These are phyloP conservation scores for Balaeniceps rex DNA, from an alignment of 2,113 vertebrate species.

Conservation along the genomic window DNA sequence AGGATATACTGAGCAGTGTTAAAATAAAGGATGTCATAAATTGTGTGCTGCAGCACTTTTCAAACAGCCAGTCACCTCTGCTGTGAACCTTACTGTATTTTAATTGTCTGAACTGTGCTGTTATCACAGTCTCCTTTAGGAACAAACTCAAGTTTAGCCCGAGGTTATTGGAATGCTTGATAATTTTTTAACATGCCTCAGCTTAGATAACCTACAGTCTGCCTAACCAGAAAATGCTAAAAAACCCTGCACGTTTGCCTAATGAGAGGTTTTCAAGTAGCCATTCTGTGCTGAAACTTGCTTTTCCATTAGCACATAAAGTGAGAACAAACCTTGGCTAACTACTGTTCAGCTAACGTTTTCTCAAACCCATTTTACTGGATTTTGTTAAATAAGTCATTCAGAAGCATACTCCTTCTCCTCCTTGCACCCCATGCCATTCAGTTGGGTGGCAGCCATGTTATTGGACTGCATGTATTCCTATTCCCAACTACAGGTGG, in stretches of 20 bases:
- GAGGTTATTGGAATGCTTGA: constrained; percentile 17
- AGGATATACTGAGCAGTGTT: constrained; percentile 1
- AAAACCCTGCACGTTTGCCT: neutral
- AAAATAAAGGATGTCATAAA: constrained; percentile 59
- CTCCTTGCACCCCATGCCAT: neutral
- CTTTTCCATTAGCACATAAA: neutral
- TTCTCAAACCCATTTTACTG: neutral
- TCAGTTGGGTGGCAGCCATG: neutral
- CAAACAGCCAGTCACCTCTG: constrained; percentile 6
- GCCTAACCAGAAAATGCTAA: neutral
- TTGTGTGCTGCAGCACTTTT: constrained; percentile 17
- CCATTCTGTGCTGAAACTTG: neutral
- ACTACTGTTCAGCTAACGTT: neutral
- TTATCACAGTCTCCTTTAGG: neutral
- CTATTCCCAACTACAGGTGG: neutral
- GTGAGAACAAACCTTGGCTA: neutral
- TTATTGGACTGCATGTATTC: neutral
- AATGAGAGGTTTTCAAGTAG: constrained; percentile 32
- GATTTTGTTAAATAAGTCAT: neutral
- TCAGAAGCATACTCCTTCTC: neutral
- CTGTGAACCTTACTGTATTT: constrained; percentile 3
- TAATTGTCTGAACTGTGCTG: neutral
- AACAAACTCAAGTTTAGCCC: neutral
- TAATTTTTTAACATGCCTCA: constrained; percentile 27
- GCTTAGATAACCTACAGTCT: constrained; percentile 1